Conservation (phyloP, 2,797 vertebrate species). For the Hippopotamyrus pictus region DNA sequence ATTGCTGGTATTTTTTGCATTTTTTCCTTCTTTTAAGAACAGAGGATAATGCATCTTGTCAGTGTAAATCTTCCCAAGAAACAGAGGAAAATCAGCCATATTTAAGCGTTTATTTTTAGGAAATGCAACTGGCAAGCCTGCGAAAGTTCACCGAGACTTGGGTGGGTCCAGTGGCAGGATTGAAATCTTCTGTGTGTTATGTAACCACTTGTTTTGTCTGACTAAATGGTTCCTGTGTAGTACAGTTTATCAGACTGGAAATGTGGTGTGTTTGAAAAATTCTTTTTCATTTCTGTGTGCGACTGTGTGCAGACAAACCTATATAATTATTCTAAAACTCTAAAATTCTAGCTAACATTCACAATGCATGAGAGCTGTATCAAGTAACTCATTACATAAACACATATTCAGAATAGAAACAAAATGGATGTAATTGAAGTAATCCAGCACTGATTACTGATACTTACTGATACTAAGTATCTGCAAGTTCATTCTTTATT, state of each 20-base stretch:
- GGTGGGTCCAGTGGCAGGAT: neutral
- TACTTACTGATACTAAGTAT: neutral
- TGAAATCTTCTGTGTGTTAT: neutral
- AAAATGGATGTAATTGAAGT: neutral
- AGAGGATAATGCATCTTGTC: neutral
- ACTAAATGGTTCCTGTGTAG: neutral
- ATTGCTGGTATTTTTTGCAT: neutral
- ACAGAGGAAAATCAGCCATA: neutral
- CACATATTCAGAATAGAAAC: neutral
- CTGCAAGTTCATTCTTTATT: neutral
- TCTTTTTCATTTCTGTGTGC: neutral
- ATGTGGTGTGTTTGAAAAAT: neutral
- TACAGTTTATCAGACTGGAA: neutral
- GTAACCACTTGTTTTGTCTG: neutral
- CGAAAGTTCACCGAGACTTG: neutral
- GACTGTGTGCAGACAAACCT: neutral
- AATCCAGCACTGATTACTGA: neutral
- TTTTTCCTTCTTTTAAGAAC: neutral
- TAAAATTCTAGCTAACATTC: neutral
- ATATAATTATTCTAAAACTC: neutral
- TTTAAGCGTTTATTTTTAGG: neutral
- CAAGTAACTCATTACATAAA: neutral
- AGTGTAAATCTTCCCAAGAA: neutral
- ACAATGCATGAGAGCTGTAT: neutral
- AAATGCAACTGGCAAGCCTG: neutral